These are phyloP conservation scores for Epizoanthus scotinus DNA, from an alignment of 92 coral and sea anemone species.

Conservation along the genomic window DNA sequence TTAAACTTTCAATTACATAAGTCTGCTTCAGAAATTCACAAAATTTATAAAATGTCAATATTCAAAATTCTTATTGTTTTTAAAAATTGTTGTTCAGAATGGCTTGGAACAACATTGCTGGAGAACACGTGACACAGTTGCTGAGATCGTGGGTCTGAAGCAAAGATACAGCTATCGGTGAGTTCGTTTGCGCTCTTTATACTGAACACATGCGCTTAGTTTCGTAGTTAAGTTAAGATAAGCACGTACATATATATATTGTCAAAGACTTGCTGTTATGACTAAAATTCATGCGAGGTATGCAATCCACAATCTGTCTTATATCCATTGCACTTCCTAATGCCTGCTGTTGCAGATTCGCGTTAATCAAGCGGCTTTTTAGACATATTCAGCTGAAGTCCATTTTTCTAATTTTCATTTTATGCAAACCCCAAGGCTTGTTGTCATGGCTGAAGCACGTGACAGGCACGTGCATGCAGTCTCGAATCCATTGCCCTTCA, in stretches of 20 bases:
- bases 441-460: conserved; percentile 32
- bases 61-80: neutral
- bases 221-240: too few species aligned
- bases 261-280: too few species aligned
- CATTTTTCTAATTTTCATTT: neutral
- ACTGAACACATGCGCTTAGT: too few species aligned
- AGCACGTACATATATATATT: too few species aligned
- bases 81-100: conserved; percentile 39
- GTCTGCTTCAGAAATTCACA: too few species aligned
- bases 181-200: neutral
- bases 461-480: conserved; percentile 35
- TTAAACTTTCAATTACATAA: too few species aligned
- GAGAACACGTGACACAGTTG: conserved; percentile 54
- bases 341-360: too few species aligned
- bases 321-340: too few species aligned
- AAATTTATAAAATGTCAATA: neutral
- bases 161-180: conserved; percentile 68
- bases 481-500: conserved; percentile 54
- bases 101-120: conserved; percentile 68
- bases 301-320: too few species aligned
- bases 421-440: conserved; percentile 15
- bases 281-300: too few species aligned
- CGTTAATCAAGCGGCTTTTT: neutral
- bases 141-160: conserved; percentile 69
- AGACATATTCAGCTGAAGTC: neutral